Base-by-base conservation (phyloP, 2,797 vertebrate genomes). In the Amniataba percoides region DNA sequence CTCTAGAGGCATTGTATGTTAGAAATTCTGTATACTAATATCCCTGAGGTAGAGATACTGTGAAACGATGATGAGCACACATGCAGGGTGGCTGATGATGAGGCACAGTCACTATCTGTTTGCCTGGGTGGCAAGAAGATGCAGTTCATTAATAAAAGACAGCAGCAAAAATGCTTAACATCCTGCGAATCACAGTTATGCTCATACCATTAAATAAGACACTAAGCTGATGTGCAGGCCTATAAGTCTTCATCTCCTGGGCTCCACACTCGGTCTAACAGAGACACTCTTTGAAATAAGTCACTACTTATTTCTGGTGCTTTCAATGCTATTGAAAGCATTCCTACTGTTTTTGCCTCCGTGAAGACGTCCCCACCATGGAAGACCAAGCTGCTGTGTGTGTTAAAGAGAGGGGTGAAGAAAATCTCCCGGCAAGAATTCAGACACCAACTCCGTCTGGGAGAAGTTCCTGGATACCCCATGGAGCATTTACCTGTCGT, bases 401-500 rank as follows among this genome's bases (percentile, higher is more conserved):
- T 96, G 75, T 78, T 94, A 4, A 96, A 95, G 89, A 96, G 91
- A 75, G 83, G 77, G 1, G 89, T 86, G 4, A 92, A 82, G 57
- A 91, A 84, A 80, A 84, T 92, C 40, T 81, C 85, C 18, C 77
- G 69, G 53, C 83, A 82, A 64, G 80, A 74, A 49, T 95, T 94
- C 67, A 93, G 89, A 77, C 78, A 85, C 19, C 92, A 94, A 49
- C 83, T 94, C 21, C 70, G 91, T 63, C 79, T 95, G 34, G 94
- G 92, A 73, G 94, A 96, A 83, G 87, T 94, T 42, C 89, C 91
- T 1, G 90, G 90, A 3, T 86, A 91, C 36, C 93, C 96, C 62
- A 93, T 96, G 93, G 96, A 96, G 75, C 95, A 96, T 59, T 88
- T 96, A 4, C 93, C 94, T 36, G 67, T 96, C n/a, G 77, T 96